Evolutionary conservation across 2,113 vertebrate species (phyloP).

Genomic region (Siniperca chuatsi): DNA sequence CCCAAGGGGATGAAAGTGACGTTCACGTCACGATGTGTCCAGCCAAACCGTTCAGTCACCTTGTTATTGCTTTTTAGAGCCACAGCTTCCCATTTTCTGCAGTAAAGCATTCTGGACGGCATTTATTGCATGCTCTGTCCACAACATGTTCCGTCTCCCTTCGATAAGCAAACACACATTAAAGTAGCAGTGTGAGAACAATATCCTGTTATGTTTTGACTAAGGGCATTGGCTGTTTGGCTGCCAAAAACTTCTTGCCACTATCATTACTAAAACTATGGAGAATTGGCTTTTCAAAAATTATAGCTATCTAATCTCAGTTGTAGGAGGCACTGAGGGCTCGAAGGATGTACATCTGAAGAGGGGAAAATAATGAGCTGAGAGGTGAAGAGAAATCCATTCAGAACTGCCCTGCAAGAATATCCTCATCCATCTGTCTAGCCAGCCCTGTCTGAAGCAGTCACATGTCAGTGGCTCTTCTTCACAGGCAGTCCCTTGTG

Average conservation of each 20-base stretch:
- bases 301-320: conserved; percentile 1
- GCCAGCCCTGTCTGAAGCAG: conserved; percentile 34
- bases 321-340: background rate
- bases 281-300: conserved; percentile 7
- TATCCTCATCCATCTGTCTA: conserved; percentile 44
- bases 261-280: conserved; percentile 42
- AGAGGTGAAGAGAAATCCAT: conserved; percentile 17
- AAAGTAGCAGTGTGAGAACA: conserved; percentile 37
- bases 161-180: conserved; percentile 50
- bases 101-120: conserved; percentile 12
- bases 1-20: conserved; percentile 20
- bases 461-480: conserved; percentile 63
- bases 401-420: background rate
- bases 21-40: conserved; percentile 39
- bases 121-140: conserved; percentile 20
- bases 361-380: conserved; percentile 26
- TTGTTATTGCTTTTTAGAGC: conserved; percentile 38
- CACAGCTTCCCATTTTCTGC: background rate
- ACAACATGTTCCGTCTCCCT: conserved; percentile 20
- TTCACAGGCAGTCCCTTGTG: conserved; percentile 59
- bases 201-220: conserved; percentile 56
- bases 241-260: conserved; percentile 16
- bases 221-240: background rate
- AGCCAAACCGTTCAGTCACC: conserved; percentile 14
- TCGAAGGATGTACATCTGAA: background rate